Evolutionary conservation across 2,113 vertebrate species (phyloP), one percentile per base, ranked within the genome.

Genomic region (Malurus cyaneus): DNA sequence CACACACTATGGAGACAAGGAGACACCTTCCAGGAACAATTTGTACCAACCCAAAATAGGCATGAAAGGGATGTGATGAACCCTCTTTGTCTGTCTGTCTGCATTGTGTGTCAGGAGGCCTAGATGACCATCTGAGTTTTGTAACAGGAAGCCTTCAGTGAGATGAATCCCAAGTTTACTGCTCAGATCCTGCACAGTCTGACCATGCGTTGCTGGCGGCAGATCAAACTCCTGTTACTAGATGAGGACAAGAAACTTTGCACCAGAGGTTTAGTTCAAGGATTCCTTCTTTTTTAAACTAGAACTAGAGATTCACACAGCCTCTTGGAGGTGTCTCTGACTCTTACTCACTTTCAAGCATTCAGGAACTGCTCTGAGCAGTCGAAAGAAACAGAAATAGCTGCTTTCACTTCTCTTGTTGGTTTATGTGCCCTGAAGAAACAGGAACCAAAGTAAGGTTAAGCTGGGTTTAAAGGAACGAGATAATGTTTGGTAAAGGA

Each of bases 401-500:
- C 69, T 89, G 61, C 29, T 96, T 94, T 96, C 93, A 64, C 91
- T 95, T 96, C 94, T 87, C 60, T 20, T 85, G 34, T 31, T 94
- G 78, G 70, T 93, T 28, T 74, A 66, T 16, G 56, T 64, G 41
- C 36, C n/a, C 57, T 91, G 46, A 82, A 91, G 95, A 95, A 96
- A 88, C 64, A 95, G 96, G 93, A 96, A 94, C 84, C 61, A 46
- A 78, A 91, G 57, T 60, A 86, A 92, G 90, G 89, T 93, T 93
- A 94, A 86, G 36, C 52, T 86, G 50, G 57, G 92, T 95, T 94
- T 92, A 97, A 92, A 88, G 92, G 94, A 97, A 96, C 85, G 93
- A 88, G 50, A 71, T 80, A 90, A 71, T 67, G 13, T 74, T 94
- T 86, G 64, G 56, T 79, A 83, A 70, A 86, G 89, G 83, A 89